Evolutionary conservation across 2,113 vertebrate species (phyloP), one percentile per base, ranked within the genome.

Genomic region (Alligator sinensis): DNA sequence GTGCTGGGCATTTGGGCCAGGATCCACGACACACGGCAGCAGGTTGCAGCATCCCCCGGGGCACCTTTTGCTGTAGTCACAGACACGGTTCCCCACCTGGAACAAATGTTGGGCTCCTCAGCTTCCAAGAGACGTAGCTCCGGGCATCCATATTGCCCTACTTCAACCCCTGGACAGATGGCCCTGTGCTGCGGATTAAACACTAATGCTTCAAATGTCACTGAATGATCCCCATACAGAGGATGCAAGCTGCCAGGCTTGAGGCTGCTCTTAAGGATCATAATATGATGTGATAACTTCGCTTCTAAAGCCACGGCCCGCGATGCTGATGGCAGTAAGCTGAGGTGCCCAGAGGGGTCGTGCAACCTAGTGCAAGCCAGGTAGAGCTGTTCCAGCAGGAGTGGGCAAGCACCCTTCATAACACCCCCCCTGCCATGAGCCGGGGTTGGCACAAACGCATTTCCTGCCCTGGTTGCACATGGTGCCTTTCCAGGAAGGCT

Each of bases 81-180:
- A 90, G 91, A 88, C 87, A 90, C 54, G 82, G 11, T 88, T 96
- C 82, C 61, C 38, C 30, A 34, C 68, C 30, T 38, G 68, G 19
- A 38, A 34, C 9, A 2, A 22, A 38, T 0, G 2, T 62, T 38
- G 27, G 90, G 76, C 78, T 90, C 12, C 76, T 22, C 91, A 87
- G 87, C 89, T 93, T 94, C 25, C 85, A 86, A 81, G 80, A 80
- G 91, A 94, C 1, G 34, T 88, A 91, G 11, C n/a, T 80, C 88
- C 22, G 38, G 11, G 82, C n/a, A 11, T 92, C 84, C 96, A 89
- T 85, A 89, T 81, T 96, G 96, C 96, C 97, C 96, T 94, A 95
- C 90, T 96, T 97, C 90, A 85, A 81, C 72, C 84, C 92, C 87
- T 87, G 58, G 92, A 72, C 96, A 97, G 96, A 96, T 96, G 96